Conservation (phyloP, 2,797 vertebrate species). For the Parotocinclus haroldoi region DNA sequence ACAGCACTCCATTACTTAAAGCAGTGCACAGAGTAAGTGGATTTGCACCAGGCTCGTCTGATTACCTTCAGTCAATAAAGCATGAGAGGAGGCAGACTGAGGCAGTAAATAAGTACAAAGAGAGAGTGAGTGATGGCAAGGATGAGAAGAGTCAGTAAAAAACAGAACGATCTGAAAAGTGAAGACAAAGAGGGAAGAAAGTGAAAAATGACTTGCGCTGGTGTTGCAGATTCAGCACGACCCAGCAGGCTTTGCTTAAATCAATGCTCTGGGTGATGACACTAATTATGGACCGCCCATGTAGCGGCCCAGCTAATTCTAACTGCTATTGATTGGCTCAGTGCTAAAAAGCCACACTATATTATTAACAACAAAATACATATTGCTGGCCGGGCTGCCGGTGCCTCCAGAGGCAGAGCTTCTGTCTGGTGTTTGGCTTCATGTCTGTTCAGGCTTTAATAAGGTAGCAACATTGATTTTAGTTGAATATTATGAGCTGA, state of each 20-base stretch:
- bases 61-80: constrained; percentile 60
- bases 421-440: constrained; percentile 33
- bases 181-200: background rate
- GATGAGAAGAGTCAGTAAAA: constrained; percentile 26
- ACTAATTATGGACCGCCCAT: constrained; percentile 69
- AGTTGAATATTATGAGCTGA: constrained; percentile 6
- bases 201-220: background rate
- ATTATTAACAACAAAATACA: constrained; percentile 63
- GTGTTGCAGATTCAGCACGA: constrained; percentile 27
- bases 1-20: constrained; percentile 80
- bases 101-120: background rate
- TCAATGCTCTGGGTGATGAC: constrained; percentile 57
- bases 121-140: background rate
- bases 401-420: background rate
- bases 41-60: constrained; percentile 74
- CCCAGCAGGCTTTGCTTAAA: constrained; percentile 42
- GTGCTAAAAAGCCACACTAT: constrained; percentile 53
- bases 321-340: constrained; percentile 67
- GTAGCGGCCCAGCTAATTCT: constrained; percentile 69
- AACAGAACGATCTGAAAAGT: background rate
- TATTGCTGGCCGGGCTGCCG: constrained; percentile 20
- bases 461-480: background rate
- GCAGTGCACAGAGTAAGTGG: constrained; percentile 73
- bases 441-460: background rate
- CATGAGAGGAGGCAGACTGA: background rate